Percentiles rank a stretch among this genome's conserved stretches.
phyloP scores from a whole-genome alignment of 2,888 invertebrate genomes.

The Cryptosula pallasiana region DNA sequence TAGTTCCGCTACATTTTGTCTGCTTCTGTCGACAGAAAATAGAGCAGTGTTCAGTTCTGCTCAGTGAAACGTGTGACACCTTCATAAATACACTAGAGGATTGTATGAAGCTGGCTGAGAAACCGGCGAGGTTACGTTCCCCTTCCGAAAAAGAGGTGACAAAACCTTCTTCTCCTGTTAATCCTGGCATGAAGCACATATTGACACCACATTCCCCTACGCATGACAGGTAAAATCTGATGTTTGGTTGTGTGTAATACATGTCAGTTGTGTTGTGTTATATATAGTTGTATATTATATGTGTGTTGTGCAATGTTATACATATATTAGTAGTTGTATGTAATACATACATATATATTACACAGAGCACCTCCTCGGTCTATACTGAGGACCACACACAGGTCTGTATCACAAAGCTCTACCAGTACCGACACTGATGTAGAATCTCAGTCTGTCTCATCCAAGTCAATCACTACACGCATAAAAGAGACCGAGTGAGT shows the following conservation, averaged over 20 bases:
- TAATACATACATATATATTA: too few species aligned
- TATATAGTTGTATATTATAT: too few species aligned
- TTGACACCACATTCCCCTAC: background rate
- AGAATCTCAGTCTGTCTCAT: background rate
- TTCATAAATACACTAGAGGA: constrained; percentile 76
- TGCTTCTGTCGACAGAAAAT: constrained; percentile 43
- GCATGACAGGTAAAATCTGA: background rate
- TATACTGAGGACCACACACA: background rate
- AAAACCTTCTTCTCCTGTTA: constrained; percentile 11
- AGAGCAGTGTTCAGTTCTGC: constrained; percentile 65
- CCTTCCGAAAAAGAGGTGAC: background rate
- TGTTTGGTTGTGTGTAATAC: too few species aligned
- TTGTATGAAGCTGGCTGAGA: constrained; percentile 60
- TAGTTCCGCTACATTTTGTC: too few species aligned
- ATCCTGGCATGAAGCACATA: constrained; percentile 18
- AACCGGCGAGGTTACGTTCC: background rate
- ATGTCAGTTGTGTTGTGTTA: too few species aligned
- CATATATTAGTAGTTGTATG: too few species aligned
- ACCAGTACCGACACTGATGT: background rate
- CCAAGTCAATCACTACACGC: background rate
- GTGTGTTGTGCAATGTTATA: too few species aligned
- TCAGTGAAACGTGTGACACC: constrained; percentile 75
- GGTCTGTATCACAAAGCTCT: constrained; percentile 5
- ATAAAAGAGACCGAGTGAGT: background rate
- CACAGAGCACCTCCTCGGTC: background rate